phyloP scores from a whole-genome alignment of 2,888 invertebrate genomes.

The Orthosia incerta region DNA sequence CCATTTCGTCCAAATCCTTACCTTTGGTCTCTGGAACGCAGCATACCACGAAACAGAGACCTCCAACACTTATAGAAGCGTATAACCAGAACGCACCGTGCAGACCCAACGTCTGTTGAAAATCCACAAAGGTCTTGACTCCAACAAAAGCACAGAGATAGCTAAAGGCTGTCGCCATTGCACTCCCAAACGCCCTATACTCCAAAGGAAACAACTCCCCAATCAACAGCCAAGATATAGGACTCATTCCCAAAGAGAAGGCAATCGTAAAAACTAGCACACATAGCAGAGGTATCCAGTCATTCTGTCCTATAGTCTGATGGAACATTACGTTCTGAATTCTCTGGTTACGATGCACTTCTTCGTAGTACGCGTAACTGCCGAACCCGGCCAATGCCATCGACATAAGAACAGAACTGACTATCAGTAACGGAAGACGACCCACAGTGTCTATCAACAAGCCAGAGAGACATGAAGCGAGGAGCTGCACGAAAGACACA shows the following conservation, averaged over 20 bases:
- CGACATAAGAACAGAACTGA: constrained; percentile 96
- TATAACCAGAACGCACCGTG: constrained; percentile 97
- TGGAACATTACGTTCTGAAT: constrained; percentile 89
- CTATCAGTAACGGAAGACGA: constrained; percentile 95
- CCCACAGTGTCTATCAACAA: constrained; percentile 96
- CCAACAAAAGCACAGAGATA: constrained; percentile 96
- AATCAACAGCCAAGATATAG: constrained; percentile 96
- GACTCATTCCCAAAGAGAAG: constrained; percentile 96
- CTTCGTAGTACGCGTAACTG: constrained; percentile 95
- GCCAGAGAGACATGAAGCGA: constrained; percentile 96
- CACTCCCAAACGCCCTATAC: constrained; percentile 96
- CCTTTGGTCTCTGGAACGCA: constrained; percentile 98
- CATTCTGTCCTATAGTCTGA: constrained; percentile 92
- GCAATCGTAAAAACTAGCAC: constrained; percentile 96
- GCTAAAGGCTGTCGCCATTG: constrained; percentile 96
- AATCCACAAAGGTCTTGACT: constrained; percentile 96
- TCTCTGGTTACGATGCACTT: constrained; percentile 91
- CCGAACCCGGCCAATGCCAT: constrained; percentile 96
- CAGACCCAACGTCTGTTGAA: constrained; percentile 93
- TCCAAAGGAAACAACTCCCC: constrained; percentile 96
- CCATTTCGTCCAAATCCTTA: constrained; percentile 97
- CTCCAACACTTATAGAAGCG: constrained; percentile 95
- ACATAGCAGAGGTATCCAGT: constrained; percentile 96
- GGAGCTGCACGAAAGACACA: constrained; percentile 95
- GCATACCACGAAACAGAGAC: constrained; percentile 95